phyloP scores from a whole-genome alignment of 2,113 vertebrate genomes.

The Callipepla squamata region DNA sequence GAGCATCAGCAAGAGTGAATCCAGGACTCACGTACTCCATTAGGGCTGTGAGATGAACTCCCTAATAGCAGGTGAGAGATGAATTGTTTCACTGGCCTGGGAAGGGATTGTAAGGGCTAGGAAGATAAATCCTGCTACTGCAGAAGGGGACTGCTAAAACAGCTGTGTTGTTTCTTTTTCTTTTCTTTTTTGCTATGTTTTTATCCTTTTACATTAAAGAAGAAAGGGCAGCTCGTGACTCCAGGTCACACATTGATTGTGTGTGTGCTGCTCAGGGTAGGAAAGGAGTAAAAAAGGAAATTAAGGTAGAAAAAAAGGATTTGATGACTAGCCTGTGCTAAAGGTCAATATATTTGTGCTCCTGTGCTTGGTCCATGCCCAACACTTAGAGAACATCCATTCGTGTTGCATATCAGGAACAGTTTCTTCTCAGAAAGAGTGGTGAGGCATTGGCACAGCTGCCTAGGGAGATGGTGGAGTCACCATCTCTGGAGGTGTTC shows the following conservation, averaged over 20 bases:
- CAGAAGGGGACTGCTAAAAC: not conserved
- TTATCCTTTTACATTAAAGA: not conserved
- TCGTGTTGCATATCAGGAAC: too few species aligned
- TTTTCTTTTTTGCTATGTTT: not conserved
- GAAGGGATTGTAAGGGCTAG: conserved; percentile 14
- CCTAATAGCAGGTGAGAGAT: conserved; percentile 45
- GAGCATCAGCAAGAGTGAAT: conserved; percentile 59
- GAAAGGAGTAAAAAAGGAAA: not conserved
- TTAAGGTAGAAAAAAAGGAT: not conserved
- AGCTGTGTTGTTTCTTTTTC: too few species aligned
- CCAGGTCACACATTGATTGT: fast-evolving
- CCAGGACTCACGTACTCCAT: conserved; percentile 58
- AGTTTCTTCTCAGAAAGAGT: too few species aligned
- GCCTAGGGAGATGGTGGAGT: too few species aligned
- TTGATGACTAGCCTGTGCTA: not conserved
- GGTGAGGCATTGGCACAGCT: too few species aligned
- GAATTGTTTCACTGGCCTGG: not conserved
- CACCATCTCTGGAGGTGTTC: too few species aligned
- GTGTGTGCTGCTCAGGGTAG: not conserved
- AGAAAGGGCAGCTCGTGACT: not conserved
- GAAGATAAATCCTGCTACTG: conserved; percentile 5
- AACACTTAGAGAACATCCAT: not conserved
- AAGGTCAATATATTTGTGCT: not conserved
- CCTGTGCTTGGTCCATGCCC: fast-evolving
- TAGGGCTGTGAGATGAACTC: conserved; percentile 67